Conservation (phyloP, 2,888 invertebrate genomes). For the Drosophila macrospina region DNA sequence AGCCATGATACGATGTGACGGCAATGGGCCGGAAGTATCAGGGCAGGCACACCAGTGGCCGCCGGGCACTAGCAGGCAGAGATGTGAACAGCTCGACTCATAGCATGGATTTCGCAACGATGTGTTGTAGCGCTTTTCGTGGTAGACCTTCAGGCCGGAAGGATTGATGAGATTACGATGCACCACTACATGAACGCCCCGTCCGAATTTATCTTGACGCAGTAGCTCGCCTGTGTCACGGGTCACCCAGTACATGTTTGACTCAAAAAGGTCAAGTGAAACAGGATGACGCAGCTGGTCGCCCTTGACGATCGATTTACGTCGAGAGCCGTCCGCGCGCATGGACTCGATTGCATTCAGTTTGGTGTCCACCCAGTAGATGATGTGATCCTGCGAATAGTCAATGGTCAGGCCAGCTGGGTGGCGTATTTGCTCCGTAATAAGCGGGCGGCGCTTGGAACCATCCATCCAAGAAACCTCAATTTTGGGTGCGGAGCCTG, state of each 20-base stretch:
- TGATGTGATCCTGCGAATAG: constrained; percentile 93
- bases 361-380: constrained; percentile 99
- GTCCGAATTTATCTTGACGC: constrained; percentile 97
- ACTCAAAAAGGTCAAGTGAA: constrained; percentile 97
- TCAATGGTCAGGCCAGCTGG: constrained; percentile 97
- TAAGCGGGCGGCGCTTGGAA: constrained; percentile 92
- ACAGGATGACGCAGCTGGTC: constrained; percentile 92
- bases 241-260: constrained; percentile 96
- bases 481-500: constrained; percentile 95
- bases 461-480: constrained; percentile 99
- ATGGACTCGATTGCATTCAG: constrained; percentile 95
- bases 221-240: constrained; percentile 94
- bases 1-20: constrained; percentile 87
- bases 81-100: constrained; percentile 92
- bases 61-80: constrained; percentile 95
- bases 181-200: constrained; percentile 94
- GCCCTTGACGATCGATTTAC: constrained; percentile 91
- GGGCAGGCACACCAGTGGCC: constrained; percentile 97
- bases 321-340: constrained; percentile 91
- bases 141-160: constrained; percentile 94
- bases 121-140: constrained; percentile 93
- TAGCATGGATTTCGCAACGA: constrained; percentile 90
- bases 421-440: constrained; percentile 92
- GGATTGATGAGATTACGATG: constrained; percentile 94
- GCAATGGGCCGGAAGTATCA: constrained; percentile 87